Conservation (phyloP, 1,140 invertebrate species). For the Euglossa dilemma region DNA sequence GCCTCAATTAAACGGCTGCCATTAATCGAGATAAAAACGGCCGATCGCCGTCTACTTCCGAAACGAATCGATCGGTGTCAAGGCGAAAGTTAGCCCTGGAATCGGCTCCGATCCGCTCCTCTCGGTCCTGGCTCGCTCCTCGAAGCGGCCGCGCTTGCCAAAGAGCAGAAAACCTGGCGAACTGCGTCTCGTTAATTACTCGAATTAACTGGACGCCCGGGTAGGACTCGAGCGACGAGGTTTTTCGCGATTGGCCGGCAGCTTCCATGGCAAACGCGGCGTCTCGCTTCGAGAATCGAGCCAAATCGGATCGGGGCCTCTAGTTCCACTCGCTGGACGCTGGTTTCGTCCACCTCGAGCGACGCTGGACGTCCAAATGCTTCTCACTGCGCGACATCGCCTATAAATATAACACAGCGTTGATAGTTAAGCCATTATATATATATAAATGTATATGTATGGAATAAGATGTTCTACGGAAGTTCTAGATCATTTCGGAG, state of each 20-base stretch:
- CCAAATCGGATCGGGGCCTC: background rate
- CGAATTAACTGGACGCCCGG: too few species aligned
- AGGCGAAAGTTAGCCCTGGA: too few species aligned
- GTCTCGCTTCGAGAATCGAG: background rate
- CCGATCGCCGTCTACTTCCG: background rate
- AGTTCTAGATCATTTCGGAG: background rate
- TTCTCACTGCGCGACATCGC: conserved; percentile 18
- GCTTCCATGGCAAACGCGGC: background rate
- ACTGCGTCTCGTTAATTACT: background rate
- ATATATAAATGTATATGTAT: background rate
- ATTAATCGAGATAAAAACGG: conserved; percentile 5
- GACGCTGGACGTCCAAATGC: conserved; percentile 68
- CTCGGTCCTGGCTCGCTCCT: background rate
- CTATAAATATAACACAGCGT: background rate
- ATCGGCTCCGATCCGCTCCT: background rate
- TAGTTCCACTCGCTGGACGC: conserved; percentile 49
- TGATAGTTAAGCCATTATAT: background rate
- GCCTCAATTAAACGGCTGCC: background rate
- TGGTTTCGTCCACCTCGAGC: conserved; percentile 60
- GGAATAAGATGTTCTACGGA: background rate
- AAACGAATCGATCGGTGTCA: background rate
- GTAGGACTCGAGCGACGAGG: accelerated
- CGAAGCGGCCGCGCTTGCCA: background rate
- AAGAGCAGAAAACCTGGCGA: background rate
- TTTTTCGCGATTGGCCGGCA: background rate